Percentiles rank a stretch among this genome's conserved stretches.
These are phyloP conservation scores for Chromoteleia sp. DNA, from an alignment of 2,888 invertebrate species.

Conservation along the genomic window DNA sequence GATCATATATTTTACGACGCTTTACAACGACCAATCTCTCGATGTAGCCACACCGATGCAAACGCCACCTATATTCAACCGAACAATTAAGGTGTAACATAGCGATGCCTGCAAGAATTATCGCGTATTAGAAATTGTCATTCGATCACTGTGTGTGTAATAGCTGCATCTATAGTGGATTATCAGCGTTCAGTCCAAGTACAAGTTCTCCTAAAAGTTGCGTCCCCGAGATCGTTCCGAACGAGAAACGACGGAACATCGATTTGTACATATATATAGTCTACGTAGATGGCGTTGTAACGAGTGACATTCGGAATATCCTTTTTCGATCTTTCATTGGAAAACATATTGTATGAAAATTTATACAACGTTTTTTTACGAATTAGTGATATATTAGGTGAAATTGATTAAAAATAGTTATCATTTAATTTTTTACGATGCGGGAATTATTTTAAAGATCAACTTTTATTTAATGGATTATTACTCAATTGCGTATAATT, in stretches of 20 bases:
- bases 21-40: slow-evolving; percentile 65
- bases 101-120: slow-evolving; percentile 56
- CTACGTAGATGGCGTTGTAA: slow-evolving; percentile 12
- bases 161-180: slow-evolving; percentile 56
- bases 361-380: background rate
- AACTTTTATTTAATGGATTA: no score
- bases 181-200: slow-evolving; percentile 63
- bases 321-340: background rate
- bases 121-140: slow-evolving; percentile 49
- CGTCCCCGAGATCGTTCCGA: slow-evolving; percentile 12
- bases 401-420: no score
- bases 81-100: slow-evolving; percentile 25
- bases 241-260: slow-evolving; percentile 6
- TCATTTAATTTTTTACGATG: no score
- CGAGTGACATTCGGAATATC: background rate
- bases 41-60: slow-evolving; percentile 42
- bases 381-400: background rate
- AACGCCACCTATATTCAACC: slow-evolving; percentile 41
- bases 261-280: slow-evolving; percentile 30
- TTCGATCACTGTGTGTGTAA: slow-evolving; percentile 58
- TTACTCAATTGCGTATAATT: no score
- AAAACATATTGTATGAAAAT: background rate
- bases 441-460: no score
- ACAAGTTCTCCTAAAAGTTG: slow-evolving; percentile 52
- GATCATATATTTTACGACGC: slow-evolving; percentile 67